Evolutionary conservation across 1,140 invertebrate species (phyloP), one percentile per base, ranked within the genome.

Genomic region (Euura saliciscinereae): DNA sequence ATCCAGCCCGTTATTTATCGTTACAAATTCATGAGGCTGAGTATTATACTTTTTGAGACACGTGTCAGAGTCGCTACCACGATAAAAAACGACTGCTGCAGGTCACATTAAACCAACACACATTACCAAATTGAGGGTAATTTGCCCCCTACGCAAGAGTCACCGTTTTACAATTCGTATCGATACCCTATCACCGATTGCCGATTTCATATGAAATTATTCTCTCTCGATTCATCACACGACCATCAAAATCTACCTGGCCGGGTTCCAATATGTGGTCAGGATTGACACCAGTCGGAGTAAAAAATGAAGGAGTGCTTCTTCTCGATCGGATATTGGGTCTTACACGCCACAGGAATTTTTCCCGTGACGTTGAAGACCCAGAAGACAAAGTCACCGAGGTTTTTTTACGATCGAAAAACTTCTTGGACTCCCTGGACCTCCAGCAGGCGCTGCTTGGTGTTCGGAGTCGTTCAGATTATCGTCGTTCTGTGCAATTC

Each of bases 361-460:
- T 59, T 59, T n/a, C 51, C 51, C 1, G 51, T 59, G 3, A 59
- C 8, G 13, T 59, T 59, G 51, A 59, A 59, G 13, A 59, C 3
- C 51, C 0, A 8, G 0, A 59, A 59, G 13, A 59, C 13, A n/a
- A 59, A n/a, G 51, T 59, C 51, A 59, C 51, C 5, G 2, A 11
- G 8, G 51, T 59, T 8, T 59, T 59, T n/a, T n/a, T 3, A 6
- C 51, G 13, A 59, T n/a, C 51, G 51, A 59, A 59, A 59, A 0
- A n/a, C 13, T 59, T 59, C 51, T 59, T 59, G 51, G 51, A 59
- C 51, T 59, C 51, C 51, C 10, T 59, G 51, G 51, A 59, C 51
- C 10, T 3, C 8, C 51, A 59, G 51, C 51, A 59, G 51, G 6
- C 51, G 51, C 51, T 8, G 3, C 13, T 11, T 59, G 10, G 8